phyloP scores from a whole-genome alignment of 2,797 vertebrate genomes.

The Dicrostonyx torquatus region DNA sequence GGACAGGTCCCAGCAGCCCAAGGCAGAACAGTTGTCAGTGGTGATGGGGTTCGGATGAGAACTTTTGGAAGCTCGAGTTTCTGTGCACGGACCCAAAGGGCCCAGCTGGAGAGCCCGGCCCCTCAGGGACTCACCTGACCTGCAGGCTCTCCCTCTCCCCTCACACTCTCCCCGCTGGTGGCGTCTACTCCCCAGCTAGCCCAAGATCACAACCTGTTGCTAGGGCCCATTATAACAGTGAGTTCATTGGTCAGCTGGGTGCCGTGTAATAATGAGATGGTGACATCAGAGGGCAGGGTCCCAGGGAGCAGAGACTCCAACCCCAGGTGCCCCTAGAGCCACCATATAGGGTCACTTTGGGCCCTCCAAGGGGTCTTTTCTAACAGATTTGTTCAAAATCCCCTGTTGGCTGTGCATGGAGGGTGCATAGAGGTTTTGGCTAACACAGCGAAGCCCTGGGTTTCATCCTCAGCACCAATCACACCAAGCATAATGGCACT shows the following conservation, averaged over 20 bases:
- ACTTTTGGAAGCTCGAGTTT: background rate
- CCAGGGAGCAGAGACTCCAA: background rate
- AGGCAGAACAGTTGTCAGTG: background rate
- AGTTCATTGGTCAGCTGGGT: conserved; percentile 65
- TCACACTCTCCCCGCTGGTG: conserved; percentile 60
- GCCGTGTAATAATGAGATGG: conserved; percentile 48
- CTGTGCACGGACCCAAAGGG: background rate
- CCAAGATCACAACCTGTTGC: conserved; percentile 55
- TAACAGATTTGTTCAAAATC: background rate
- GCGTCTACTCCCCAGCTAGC: conserved; percentile 42
- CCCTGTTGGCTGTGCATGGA: background rate
- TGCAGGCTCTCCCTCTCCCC: conserved; percentile 71
- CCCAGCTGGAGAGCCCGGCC: background rate
- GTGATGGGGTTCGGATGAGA: background rate
- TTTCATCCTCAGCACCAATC: background rate
- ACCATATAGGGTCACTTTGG: background rate
- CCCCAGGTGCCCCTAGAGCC: no score
- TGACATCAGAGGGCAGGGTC: conserved; percentile 70
- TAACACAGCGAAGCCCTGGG: background rate
- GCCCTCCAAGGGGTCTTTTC: background rate
- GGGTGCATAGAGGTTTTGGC: background rate
- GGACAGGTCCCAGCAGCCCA: background rate
- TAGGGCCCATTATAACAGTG: conserved; percentile 66
- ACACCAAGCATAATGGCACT: background rate
- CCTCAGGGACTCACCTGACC: conserved; percentile 64